These are phyloP conservation scores for Prunella himalayana DNA, from an alignment of 2,113 vertebrate genomes.

Conservation along the genomic window DNA sequence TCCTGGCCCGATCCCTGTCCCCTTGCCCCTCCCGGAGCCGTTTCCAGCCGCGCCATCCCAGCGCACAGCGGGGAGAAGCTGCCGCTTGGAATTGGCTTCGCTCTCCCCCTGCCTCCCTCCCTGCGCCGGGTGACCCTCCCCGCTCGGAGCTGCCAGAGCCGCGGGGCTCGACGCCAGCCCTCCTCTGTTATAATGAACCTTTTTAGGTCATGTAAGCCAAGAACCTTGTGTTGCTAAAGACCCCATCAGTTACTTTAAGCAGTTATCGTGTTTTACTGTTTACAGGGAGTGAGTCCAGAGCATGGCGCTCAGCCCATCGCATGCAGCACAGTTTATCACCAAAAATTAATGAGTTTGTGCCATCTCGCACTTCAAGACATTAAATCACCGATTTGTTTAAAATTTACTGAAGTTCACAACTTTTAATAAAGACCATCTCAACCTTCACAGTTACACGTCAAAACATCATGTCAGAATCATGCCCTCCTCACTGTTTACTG, in stretches of 20 bases:
- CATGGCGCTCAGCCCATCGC: background rate
- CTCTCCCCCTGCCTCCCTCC: background rate
- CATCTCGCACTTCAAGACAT: background rate
- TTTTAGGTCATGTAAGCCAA: background rate
- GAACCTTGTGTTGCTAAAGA: background rate
- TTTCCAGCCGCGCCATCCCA: accelerated
- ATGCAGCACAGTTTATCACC: background rate
- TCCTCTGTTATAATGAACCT: background rate
- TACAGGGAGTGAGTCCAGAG: background rate
- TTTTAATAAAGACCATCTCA: background rate
- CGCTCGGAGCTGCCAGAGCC: background rate
- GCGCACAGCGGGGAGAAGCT: background rate
- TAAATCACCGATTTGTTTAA: slow-evolving; percentile 36
- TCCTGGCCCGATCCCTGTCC: background rate
- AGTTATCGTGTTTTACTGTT: background rate
- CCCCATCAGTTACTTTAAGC: background rate
- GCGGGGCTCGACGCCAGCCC: background rate
- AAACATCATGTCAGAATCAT: background rate
- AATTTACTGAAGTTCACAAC: background rate
- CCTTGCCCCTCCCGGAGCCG: background rate
- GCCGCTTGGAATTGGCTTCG: background rate
- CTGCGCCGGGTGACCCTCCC: background rate
- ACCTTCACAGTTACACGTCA: background rate
- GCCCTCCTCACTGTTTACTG: background rate
- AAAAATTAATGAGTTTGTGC: slow-evolving; percentile 19